Evolutionary conservation across 2,797 vertebrate species (phyloP), one percentile per base, ranked within the genome.

Genomic region (Lophura swinhoii): DNA sequence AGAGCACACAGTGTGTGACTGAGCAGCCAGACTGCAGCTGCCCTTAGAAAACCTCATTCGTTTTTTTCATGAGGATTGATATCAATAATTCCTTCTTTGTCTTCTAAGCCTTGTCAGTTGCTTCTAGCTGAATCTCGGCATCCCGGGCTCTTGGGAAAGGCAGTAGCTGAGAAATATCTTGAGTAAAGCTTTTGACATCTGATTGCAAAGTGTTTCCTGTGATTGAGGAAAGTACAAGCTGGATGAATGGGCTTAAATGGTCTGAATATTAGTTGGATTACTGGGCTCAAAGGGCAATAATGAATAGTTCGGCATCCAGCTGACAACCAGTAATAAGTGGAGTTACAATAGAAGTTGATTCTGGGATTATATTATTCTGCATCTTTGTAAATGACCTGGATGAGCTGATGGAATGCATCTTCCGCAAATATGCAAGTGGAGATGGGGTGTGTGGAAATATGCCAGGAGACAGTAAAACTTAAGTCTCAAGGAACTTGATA

Each of bases 191-290:
- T 95, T 88, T 92, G 81, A 93, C 66, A 83, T 83, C 49, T 77
- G 87, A 93, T 87, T 93, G 75, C 84, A 85, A 90, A 94, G 78
- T 69, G 74, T 87, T 91, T 93, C 77, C 75, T 66, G 17, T 87
- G 92, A 92, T 80, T 91, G 82, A 87, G 93, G 84, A 94, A 95
- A 96, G 44, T 64, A 82, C 68, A 77, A 53, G 21, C 58, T 84
- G 71, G 14, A 91, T 94, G 88, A 95, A 95, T 94, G 84, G 41
- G 21, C 7, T 88, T 88, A 88, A 93, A 88, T 94, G 66, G 92
- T 31, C 43, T 84, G 74, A 85, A 82, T 93, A 96, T 96, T 95
- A 91, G 88, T 70, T 83, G 71, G 87, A 93, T 95, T 90, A 95
- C 75, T 69, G 84, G 87, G 24, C 51, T 95, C 53, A 95, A 88